Base-by-base conservation (phyloP, 2,888 invertebrate genomes). In the Dermolepida albohirtum region DNA sequence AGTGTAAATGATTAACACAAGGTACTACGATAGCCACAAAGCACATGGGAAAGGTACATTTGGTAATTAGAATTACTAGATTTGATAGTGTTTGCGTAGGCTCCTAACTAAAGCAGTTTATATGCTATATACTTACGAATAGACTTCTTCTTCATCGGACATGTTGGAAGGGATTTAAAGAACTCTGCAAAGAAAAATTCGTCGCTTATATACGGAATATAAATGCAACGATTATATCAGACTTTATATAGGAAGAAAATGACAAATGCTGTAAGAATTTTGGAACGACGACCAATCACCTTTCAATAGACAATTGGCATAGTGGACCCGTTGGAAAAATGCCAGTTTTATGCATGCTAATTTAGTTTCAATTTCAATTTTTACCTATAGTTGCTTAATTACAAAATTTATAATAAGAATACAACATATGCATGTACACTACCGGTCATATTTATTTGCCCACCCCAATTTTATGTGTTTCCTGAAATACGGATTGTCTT, bases 81-180 rank as follows among this genome's bases (percentile, higher is more conserved):
- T 49, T 34, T 63, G 22, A 29, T 62, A 4, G 57, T 17, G 10
- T 34, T 66, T 41, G 57, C 55, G 29, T n/a, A 57, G 57, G 55
- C 66, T 39, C 17, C 50, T 57, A 50, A 57, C 22, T n/a, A 11
- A 47, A 39, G 8, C 43, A 22, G 39, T 34, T 17, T 51, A 1
- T n/a, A 44, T 12, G 11, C 11, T 17, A 40, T 71, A 69, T 88
- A 94, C 95, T 95, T 89, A 95, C 95, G 95, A 94, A 89, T 95
- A 95, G 82, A 88, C 87, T 89, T 94, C 94, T 87, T 95, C 95
- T 86, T 95, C 95, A 89, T 95, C 95, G 88, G 95, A 95, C 95
- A 95, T 95, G 89, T 85, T 92, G 89, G 85, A 87, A 85, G 86
- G 84, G 85, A 83, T 83, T 87, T 86, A 87, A 85, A 82, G 75